Base-by-base conservation (phyloP, 2,888 invertebrate genomes). In the Phengaris arion region DNA sequence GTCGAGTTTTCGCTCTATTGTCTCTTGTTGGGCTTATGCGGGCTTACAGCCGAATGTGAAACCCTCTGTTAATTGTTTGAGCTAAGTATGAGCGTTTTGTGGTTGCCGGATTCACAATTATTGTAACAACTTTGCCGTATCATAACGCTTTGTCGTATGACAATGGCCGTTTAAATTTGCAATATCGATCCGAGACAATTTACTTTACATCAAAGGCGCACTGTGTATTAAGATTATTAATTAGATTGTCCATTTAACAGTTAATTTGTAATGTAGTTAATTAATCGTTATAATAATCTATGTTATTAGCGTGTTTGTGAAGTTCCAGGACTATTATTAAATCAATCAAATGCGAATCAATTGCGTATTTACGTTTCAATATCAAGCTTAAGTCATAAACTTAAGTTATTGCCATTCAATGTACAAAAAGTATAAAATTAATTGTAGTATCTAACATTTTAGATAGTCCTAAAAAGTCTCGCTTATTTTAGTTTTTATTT, bases 21-120 rank as follows among this genome's bases (percentile, higher is more conserved):
- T 92, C 87, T 90, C 85, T 84, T 83, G 84, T 81, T 80, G 82
- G 83, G 90, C 88, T 91, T 89, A 90, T 90, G 89, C 88, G 89
- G 91, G 92, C 87, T 89, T 89, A 87, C 81, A 83, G 80, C 82
- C 85, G 83, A 88, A 90, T 88, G 87, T 89, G 88, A 86, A 85
- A 84, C 87, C 89, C 85, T 83, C 84, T 86, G 91, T 89, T 92
- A 91, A 91, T 92, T 92, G 89, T 91, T 90, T 87, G 87, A 89
- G 87, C 88, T 89, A 87, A 91, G 87, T 87, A 86, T 87, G 87
- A 89, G 84, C 88, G 85, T 87, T 89, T 87, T 88, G 88, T 84
- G 89, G 89, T 83, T 81, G 83, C 82, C 82, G 86, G 85, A 87
- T 89, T 88, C 87, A 85, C 87, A 89, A 89, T 89, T 87, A 89